phyloP scores from a whole-genome alignment of 2,113 vertebrate species.

The Reinhardtius hippoglossoides region DNA sequence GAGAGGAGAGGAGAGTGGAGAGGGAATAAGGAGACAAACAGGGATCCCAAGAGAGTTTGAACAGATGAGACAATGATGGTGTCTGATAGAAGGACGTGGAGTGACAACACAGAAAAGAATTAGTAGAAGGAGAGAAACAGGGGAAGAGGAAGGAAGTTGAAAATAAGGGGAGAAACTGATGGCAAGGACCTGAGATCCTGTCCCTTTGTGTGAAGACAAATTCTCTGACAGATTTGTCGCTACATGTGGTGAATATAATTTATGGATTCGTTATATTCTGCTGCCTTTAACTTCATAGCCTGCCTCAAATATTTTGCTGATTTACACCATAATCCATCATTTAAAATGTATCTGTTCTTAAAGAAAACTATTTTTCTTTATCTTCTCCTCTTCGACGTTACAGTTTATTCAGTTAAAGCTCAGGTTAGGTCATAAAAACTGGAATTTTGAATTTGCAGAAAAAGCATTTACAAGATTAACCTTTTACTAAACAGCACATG shows the following conservation, averaged over 20 bases:
- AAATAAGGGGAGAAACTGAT: conserved; percentile 49
- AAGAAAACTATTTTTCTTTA: neutral
- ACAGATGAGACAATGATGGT: conserved; percentile 65
- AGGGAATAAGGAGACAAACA: conserved; percentile 73
- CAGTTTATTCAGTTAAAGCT: no score
- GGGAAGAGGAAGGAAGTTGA: conserved; percentile 39
- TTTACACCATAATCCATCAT: conserved; percentile 31
- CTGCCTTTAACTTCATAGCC: conserved; percentile 19
- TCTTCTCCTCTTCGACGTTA: neutral
- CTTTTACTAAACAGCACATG: no score
- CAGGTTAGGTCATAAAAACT: no score
- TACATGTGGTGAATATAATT: conserved; percentile 23
- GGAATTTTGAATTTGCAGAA: no score
- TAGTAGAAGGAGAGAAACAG: conserved; percentile 53
- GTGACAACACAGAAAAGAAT: conserved; percentile 68
- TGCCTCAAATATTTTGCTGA: conserved; percentile 17
- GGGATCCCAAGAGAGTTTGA: conserved; percentile 64
- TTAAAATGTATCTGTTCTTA: neutral
- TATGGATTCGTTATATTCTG: conserved; percentile 31
- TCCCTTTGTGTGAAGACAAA: conserved; percentile 17
- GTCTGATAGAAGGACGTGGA: conserved; percentile 62
- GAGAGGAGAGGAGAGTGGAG: conserved; percentile 38
- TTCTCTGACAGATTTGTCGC: conserved; percentile 17
- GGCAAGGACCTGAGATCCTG: conserved; percentile 37
- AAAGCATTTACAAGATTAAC: no score